A percentile compares a stretch with the other conserved stretches of the same genome.
Conservation (phyloP, 2,113 vertebrate species). For the Todiramphus chloris region DNA sequence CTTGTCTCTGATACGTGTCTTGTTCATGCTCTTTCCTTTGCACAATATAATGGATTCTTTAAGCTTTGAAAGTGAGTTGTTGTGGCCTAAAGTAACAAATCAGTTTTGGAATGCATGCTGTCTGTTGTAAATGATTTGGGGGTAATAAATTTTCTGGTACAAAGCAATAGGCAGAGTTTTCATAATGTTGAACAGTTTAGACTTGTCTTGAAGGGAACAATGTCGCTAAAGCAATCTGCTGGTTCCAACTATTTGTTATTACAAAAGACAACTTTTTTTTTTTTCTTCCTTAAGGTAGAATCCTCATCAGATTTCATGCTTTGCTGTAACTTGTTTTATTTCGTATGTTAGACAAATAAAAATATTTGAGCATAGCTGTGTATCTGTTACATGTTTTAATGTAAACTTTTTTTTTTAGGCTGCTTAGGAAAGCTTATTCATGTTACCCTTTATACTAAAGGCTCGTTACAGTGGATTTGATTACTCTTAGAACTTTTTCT, state of each 20-base stretch:
- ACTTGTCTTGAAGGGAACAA: conserved; percentile 86
- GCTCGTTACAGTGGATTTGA: neutral
- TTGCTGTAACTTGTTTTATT: conserved; percentile 83
- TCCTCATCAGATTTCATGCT: conserved; percentile 77
- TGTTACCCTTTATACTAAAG: neutral
- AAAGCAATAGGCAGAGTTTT: conserved; percentile 80
- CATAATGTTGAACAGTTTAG: conserved; percentile 83
- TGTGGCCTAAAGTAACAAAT: conserved; percentile 81
- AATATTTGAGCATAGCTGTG: conserved; percentile 49
- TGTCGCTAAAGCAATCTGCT: conserved; percentile 75
- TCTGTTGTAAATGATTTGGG: conserved; percentile 84
- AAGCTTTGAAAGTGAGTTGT: conserved; percentile 66
- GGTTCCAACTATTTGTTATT: conserved; percentile 82
- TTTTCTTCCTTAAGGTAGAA: conserved; percentile 78
- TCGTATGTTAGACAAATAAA: conserved; percentile 70
- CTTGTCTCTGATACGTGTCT: neutral
- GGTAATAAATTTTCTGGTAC: conserved; percentile 85
- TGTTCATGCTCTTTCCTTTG: conserved; percentile 21
- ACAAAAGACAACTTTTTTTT: conserved; percentile 70
- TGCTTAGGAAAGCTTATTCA: neutral
- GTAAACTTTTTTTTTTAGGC: neutral
- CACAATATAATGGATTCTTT: conserved; percentile 59
- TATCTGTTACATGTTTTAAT: conserved; percentile 43
- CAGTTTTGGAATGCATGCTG: conserved; percentile 83
- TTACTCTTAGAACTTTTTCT: neutral